Base-by-base conservation (phyloP, 2,888 invertebrate species). In the Dromius quadrimaculatus region DNA sequence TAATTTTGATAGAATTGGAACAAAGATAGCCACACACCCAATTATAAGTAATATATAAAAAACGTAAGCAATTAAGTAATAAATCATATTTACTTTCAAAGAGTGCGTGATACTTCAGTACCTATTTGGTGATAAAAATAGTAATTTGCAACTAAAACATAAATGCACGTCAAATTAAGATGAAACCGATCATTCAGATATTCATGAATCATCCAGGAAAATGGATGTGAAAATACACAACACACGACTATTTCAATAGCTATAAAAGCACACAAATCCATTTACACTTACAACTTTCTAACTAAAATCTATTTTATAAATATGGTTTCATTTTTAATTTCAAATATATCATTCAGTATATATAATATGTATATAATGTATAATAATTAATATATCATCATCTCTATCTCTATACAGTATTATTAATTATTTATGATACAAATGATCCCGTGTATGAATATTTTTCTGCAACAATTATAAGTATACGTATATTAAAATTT, bases 331-430 rank as follows among this genome's bases (percentile, higher is more conserved):
- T 78, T 80, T 81, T 65, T 59, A 41, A 43, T 68, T 68, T 68
- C 45, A 57, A 68, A 68, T 68, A 68, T 68, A 68, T 68, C 64
- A 64, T 45, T 64, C 45, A 64, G 47, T 64, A 64, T 64, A 64
- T 68, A 68, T 68, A 68, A 68, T 65, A 65, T 65, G 65, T 65
- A 65, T 50, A 65, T 65, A 65, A 50, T 65, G 65, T 65, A 65
- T 65, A 65, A 65, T 65, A 54, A 65, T 65, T 41, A 65, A 64
- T 64, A 64, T 64, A 81, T 80, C 79, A 77, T 78, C 77, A 77
- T 77, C 78, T 81, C 78, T 81, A 79, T 80, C 78, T 81, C 81
- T 81, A 81, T 81, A 81, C 81, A 81, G 80, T 79, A 79, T 81
- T 81, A 79, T 81, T 79, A 77, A 79, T 71, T 71, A 68, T 72